A percentile compares a stretch with the other conserved stretches of the same genome.
phyloP scores from a whole-genome alignment of 2,797 vertebrate species.

The Dendrocincla fuliginosa region DNA sequence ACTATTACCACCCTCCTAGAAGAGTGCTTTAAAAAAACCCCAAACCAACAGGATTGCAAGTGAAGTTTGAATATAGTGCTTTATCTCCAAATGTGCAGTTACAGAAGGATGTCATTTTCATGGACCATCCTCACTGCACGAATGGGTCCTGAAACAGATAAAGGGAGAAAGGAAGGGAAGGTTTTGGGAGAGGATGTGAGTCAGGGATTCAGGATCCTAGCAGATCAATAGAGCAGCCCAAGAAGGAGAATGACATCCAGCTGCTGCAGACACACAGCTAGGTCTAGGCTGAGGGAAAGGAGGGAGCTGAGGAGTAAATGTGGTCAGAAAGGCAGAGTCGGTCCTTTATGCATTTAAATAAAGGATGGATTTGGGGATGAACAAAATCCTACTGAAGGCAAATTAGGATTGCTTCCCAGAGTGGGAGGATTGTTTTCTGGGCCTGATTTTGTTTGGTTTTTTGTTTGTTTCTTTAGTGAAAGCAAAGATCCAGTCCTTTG shows the following conservation, averaged over 20 bases:
- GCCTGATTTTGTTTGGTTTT: neutral
- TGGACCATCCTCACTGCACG: neutral
- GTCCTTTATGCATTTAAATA: neutral
- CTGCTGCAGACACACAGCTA: neutral
- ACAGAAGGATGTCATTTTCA: slow-evolving; percentile 20
- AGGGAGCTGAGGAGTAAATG: neutral
- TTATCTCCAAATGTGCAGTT: slow-evolving; percentile 40
- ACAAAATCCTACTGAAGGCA: neutral
- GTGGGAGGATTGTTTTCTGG: neutral
- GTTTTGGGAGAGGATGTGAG: slow-evolving; percentile 32
- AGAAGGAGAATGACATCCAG: slow-evolving; percentile 11
- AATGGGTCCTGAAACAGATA: slow-evolving; percentile 24
- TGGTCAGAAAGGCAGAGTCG: neutral
- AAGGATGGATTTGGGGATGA: neutral
- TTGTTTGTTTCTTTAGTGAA: neutral
- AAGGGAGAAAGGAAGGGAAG: slow-evolving; percentile 32
- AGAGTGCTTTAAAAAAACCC: neutral
- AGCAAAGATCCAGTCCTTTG: neutral
- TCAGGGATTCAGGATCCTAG: slow-evolving; percentile 6
- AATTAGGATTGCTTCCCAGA: neutral
- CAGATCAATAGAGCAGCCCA: neutral
- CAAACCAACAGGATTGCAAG: neutral
- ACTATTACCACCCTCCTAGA: neutral
- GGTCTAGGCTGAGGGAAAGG: neutral
- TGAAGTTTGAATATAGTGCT: slow-evolving; percentile 9